A percentile compares a stretch with the other conserved stretches of the same genome.
Evolutionary conservation across 2,797 vertebrate genomes (phyloP).

Genomic region (Numenius phaeopus): DNA sequence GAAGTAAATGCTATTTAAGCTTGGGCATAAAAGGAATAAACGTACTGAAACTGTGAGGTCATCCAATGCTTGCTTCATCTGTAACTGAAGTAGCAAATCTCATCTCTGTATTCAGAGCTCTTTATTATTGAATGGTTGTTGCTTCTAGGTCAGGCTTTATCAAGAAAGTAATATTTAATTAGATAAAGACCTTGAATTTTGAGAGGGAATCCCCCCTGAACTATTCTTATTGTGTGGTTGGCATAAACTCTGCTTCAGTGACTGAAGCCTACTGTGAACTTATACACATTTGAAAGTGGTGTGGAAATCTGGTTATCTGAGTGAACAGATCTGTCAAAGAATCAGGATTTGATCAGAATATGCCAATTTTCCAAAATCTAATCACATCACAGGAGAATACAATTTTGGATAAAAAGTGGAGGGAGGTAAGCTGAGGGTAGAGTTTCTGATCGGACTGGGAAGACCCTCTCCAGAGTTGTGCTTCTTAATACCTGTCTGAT

Average conservation of each 20-base stretch:
- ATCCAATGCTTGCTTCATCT: neutral
- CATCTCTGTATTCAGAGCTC: neutral
- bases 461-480: neutral
- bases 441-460: neutral
- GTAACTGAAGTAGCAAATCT: neutral
- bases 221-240: neutral
- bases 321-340: neutral
- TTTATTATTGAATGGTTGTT: neutral
- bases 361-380: neutral
- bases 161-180: neutral
- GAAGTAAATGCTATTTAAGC: neutral
- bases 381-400: neutral
- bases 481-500: neutral
- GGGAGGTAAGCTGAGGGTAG: neutral
- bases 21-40: neutral
- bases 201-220: neutral
- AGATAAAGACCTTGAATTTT: neutral
- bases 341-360: neutral
- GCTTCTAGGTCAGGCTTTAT: neutral
- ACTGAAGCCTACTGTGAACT: neutral
- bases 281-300: neutral
- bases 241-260: neutral
- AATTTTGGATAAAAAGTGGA: neutral
- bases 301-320: neutral
- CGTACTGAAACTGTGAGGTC: neutral